A percentile compares a stretch with the other conserved stretches of the same genome.
phyloP scores from a whole-genome alignment of 1,140 invertebrate species.

The Lordiphosa collinella region DNA sequence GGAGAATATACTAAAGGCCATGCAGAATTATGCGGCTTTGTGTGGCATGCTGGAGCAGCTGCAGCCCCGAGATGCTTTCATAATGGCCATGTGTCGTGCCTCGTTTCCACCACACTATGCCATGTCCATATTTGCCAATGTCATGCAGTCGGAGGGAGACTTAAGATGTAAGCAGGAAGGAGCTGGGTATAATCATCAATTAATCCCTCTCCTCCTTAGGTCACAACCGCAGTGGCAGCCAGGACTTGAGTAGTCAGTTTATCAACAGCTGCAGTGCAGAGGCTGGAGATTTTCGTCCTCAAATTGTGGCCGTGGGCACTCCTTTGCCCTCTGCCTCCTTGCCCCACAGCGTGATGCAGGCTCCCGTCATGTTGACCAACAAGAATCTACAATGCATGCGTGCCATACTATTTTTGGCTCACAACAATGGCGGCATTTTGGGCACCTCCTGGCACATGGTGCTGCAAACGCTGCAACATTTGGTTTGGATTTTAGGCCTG shows the following conservation, averaged over 20 bases:
- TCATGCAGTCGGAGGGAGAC: conserved; percentile 56
- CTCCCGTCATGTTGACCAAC: conserved; percentile 98
- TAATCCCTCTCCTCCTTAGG: conserved; percentile 28
- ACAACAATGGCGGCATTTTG: conserved; percentile 94
- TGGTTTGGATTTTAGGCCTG: conserved; percentile 98
- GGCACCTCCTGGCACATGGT: conserved; percentile 97
- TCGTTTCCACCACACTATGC: conserved; percentile 97
- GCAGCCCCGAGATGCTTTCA: conserved; percentile 93
- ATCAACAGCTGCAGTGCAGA: conserved; percentile 82
- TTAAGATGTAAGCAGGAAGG: conserved; percentile 77
- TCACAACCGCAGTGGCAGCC: conserved; percentile 79
- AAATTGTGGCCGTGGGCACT: conserved; percentile 96
- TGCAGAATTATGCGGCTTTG: conserved; percentile 91
- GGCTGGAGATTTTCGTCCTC: conserved; percentile 86
- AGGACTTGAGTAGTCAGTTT: conserved; percentile 81
- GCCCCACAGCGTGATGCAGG: conserved; percentile 88
- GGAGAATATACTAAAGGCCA: conserved; percentile 93
- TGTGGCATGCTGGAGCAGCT: conserved; percentile 87
- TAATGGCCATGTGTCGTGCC: conserved; percentile 95
- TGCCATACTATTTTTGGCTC: conserved; percentile 92
- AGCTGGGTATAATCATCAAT: no score
- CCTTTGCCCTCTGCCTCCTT: conserved; percentile 91
- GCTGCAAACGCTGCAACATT: conserved; percentile 95
- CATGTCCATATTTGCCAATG: conserved; percentile 86
- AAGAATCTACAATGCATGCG: conserved; percentile 98